Evolutionary conservation across 1,140 invertebrate genomes (phyloP).

Genomic region (Harpegnathos saltator): DNA sequence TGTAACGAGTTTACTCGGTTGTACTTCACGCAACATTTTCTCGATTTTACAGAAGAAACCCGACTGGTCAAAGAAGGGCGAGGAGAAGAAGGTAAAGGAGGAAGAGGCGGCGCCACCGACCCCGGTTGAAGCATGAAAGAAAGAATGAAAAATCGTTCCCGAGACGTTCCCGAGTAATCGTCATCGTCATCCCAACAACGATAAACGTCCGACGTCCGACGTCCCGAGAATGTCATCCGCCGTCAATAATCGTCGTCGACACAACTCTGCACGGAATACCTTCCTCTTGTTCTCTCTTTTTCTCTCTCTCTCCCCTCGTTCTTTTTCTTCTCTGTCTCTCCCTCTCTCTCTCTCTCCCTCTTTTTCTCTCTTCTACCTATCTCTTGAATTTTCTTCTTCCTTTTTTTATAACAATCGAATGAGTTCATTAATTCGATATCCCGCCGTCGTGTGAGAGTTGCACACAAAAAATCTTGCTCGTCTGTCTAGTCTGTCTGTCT

Average conservation of each 20-base stretch:
- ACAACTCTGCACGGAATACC: conserved; percentile 34
- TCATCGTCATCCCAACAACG: not conserved
- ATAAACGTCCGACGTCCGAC: not conserved
- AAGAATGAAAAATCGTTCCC: conserved; percentile 84
- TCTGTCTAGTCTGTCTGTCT: conserved; percentile 37
- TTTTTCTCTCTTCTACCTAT: not conserved
- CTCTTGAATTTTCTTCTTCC: conserved; percentile 16
- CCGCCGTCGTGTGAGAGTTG: conserved; percentile 50
- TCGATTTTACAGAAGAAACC: conserved; percentile 93
- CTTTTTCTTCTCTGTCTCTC: no score
- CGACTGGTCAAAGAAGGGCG: conserved; percentile 95
- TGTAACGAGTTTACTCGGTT: not conserved
- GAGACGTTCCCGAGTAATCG: conserved; percentile 24
- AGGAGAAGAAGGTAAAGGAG: conserved; percentile 95
- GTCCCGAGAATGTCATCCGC: not conserved
- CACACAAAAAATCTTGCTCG: conserved; percentile 58
- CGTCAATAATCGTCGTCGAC: conserved; percentile 65
- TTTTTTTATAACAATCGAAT: conserved; percentile 3
- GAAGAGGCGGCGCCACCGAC: conserved; percentile 85
- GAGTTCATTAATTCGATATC: conserved; percentile 55
- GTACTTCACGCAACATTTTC: conserved; percentile 64
- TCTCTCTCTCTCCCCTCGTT: no score
- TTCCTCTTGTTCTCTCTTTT: conserved; percentile 42
- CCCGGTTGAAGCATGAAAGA: conserved; percentile 90
- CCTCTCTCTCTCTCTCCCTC: no score